Evolutionary conservation across 2,888 invertebrate species (phyloP), one percentile per base, ranked within the genome.

Genomic region (Drosophila kambysellisi): DNA sequence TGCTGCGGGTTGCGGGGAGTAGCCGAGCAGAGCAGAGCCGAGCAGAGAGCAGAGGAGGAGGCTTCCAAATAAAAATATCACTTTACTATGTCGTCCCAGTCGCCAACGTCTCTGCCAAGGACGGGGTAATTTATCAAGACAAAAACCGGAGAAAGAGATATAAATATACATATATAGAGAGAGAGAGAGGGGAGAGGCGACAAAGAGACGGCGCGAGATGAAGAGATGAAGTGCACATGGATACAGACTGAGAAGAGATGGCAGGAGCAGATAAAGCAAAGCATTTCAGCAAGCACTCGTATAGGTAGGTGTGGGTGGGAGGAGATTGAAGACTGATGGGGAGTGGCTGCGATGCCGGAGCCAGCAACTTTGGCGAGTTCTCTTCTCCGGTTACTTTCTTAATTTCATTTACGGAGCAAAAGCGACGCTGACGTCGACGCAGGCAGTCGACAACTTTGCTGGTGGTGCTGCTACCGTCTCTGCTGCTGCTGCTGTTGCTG

Each of bases 91-190:
- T 86, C 88, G 80, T 81, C 63, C 66, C 62, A 70, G 70, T 58
- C 84, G 70, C 70, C 74, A 71, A 69, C 70, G 66, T 81, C 85
- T 70, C 81, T 70, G 85, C 86, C 90, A 90, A 88, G 88, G 89
- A 90, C 86, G 90, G 79, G 87, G 86, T 90, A 87, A 87, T 90
- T 87, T 87, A 87, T 87, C 87, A 90, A 90, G 87, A 87, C 90
- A 87, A 88, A 87, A 90, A 84, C 75, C 71, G 67, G 57, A 52
- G 57, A 39, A 0, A 41, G 41, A 37, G 20, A 25, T 25, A 25
- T 25, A 25, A 25, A 25, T 25, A 25, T 25, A 25, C 37, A 37
- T 15, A 6, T 11, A 32, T 5, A 17, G 4, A 46, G 52, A n/a
- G 32, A 48, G 32, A n/a, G 17, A 68, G 51, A 50, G 33, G 56